Percentiles rank a stretch among this genome's conserved stretches.
phyloP scores from a whole-genome alignment of 1,140 invertebrate genomes.

The Scaptomyza graminum region DNA sequence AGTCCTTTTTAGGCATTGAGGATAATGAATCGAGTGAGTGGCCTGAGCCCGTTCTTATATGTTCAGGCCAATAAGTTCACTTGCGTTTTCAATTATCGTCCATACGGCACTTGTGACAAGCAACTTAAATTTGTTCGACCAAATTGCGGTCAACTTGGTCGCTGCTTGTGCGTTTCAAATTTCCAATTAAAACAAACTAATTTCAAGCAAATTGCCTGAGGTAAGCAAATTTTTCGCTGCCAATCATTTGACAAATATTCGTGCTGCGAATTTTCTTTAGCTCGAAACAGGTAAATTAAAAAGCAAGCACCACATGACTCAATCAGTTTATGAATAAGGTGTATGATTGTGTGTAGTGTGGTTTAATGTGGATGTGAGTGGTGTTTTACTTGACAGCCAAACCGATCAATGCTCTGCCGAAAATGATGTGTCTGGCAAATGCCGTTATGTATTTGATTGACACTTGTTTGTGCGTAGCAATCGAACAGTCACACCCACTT shows the following conservation, averaged over 20 bases:
- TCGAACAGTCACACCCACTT: slow-evolving; percentile 26
- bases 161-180: slow-evolving; percentile 49
- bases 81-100: slow-evolving; percentile 40
- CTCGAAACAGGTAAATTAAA: slow-evolving; percentile 54
- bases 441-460: slow-evolving; percentile 67
- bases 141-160: slow-evolving; percentile 11
- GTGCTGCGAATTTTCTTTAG: slow-evolving; percentile 38
- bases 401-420: slow-evolving; percentile 72
- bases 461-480: slow-evolving; percentile 67
- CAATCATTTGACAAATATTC: slow-evolving; percentile 8
- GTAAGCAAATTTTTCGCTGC: slow-evolving; percentile 26
- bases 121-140: slow-evolving; percentile 15
- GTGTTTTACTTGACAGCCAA: slow-evolving; percentile 58
- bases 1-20: slow-evolving; percentile 19
- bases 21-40: slow-evolving; percentile 24
- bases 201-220: slow-evolving; percentile 63
- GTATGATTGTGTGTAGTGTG: neutral
- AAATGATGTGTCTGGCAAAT: slow-evolving; percentile 55
- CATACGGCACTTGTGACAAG: slow-evolving; percentile 34
- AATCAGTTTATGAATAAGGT: neutral
- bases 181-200: slow-evolving; percentile 76
- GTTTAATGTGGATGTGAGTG: slow-evolving; percentile 12
- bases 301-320: slow-evolving; percentile 45
- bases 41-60: neutral
- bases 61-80: slow-evolving; percentile 11